These are phyloP conservation scores for Coptodon rendalli DNA, from an alignment of 2,113 vertebrate genomes.

Conservation along the genomic window DNA sequence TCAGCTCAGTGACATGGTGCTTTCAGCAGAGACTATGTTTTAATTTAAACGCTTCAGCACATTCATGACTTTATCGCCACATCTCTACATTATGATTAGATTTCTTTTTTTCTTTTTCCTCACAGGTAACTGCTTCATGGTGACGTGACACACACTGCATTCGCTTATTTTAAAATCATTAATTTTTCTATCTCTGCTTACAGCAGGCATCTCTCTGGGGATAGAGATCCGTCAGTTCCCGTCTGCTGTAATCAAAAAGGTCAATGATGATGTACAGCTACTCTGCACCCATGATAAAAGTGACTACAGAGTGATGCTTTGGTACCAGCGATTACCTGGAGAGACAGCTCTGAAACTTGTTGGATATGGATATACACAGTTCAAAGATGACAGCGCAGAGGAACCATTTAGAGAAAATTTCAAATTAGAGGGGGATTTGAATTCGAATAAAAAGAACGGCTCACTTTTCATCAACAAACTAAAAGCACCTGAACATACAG, in stretches of 20 bases:
- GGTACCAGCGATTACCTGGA: slow-evolving; percentile 37
- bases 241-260: neutral
- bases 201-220: neutral
- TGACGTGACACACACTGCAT: fast-evolving
- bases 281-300: slow-evolving; percentile 25
- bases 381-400: neutral
- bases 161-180: fast-evolving
- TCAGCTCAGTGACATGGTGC: fast-evolving
- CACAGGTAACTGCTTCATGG: neutral
- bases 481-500: neutral
- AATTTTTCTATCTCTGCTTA: fast-evolving
- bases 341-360: slow-evolving; percentile 17
- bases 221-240: slow-evolving; percentile 8
- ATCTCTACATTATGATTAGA: neutral
- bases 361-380: neutral
- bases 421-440: slow-evolving; percentile 23
- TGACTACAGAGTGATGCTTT: slow-evolving; percentile 19
- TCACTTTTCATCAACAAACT: neutral
- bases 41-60: neutral
- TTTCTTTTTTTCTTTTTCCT: neutral
- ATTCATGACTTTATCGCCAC: neutral
- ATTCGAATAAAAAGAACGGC: neutral
- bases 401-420: neutral
- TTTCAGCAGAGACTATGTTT: fast-evolving
- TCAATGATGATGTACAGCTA: neutral